Conservation (phyloP, 2,797 vertebrate species). For the Columba guinea region DNA sequence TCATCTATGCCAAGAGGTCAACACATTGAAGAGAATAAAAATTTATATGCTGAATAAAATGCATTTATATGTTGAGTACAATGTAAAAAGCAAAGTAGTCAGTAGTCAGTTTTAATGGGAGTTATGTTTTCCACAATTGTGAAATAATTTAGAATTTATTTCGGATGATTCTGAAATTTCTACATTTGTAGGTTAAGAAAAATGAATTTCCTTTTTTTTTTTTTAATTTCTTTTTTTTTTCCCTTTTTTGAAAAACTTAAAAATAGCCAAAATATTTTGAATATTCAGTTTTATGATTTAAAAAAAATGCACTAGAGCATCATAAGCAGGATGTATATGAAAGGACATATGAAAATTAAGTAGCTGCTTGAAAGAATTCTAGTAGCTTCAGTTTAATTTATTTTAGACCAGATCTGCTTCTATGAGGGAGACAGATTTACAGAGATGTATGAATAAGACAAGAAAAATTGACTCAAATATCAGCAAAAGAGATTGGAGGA, state of each 20-base stretch:
- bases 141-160: conserved; percentile 9
- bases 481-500: background rate
- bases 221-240: background rate
- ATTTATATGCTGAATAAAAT: background rate
- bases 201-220: background rate
- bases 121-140: background rate
- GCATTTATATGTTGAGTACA: background rate
- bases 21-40: background rate
- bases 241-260: background rate
- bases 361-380: background rate
- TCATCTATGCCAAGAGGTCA: background rate
- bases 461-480: background rate
- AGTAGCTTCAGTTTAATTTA: background rate
- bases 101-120: background rate
- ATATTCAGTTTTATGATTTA: background rate
- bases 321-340: background rate
- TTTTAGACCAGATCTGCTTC: background rate
- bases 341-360: background rate
- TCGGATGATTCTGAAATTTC: background rate
- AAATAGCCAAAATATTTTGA: background rate
- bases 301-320: background rate
- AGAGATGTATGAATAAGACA: background rate
- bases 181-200: background rate
- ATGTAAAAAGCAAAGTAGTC: background rate
- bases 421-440: background rate